Percentiles rank a stretch among this genome's conserved stretches.
These are phyloP conservation scores for Anarrhichthys ocellatus DNA, from an alignment of 2,113 vertebrate species.

Conservation along the genomic window DNA sequence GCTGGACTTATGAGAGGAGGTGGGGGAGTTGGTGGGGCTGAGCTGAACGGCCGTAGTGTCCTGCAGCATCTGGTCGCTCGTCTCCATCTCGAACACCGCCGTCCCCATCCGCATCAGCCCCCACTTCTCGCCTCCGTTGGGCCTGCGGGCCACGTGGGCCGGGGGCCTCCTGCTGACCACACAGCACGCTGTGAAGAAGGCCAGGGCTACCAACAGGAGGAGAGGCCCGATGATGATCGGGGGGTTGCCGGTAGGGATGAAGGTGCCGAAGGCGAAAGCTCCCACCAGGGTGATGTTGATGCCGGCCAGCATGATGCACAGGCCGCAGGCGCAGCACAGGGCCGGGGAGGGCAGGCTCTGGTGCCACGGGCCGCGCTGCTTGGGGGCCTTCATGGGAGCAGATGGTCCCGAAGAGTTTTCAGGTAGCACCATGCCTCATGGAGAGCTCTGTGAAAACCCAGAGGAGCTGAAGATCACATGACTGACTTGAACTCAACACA, in stretches of 20 bases:
- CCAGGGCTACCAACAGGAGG: constrained; percentile 88
- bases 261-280: constrained; percentile 90
- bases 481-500: not conserved
- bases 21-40: constrained; percentile 90
- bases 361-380: constrained; percentile 74
- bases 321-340: constrained; percentile 94
- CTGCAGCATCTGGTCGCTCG: constrained; percentile 93
- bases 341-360: constrained; percentile 90
- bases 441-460: constrained; percentile 13
- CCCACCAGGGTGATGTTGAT: constrained; percentile 97
- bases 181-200: constrained; percentile 91
- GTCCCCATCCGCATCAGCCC: constrained; percentile 86
- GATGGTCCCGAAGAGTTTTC: constrained; percentile 81
- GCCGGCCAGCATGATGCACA: constrained; percentile 95
- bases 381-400: constrained; percentile 78
- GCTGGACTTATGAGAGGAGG: constrained; percentile 81
- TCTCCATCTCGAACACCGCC: constrained; percentile 93
- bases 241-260: constrained; percentile 87
- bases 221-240: constrained; percentile 92
- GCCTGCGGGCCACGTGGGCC: constrained; percentile 61
- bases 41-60: constrained; percentile 94
- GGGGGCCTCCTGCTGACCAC: constrained; percentile 87
- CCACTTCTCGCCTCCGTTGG: constrained; percentile 80
- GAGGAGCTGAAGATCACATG: constrained; percentile 1
- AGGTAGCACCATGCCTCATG: constrained; percentile 76